A percentile compares a stretch with the other conserved stretches of the same genome.
phyloP scores from a whole-genome alignment of 53 echinoderm and acorn worm species.

The Luidia sarsii region DNA sequence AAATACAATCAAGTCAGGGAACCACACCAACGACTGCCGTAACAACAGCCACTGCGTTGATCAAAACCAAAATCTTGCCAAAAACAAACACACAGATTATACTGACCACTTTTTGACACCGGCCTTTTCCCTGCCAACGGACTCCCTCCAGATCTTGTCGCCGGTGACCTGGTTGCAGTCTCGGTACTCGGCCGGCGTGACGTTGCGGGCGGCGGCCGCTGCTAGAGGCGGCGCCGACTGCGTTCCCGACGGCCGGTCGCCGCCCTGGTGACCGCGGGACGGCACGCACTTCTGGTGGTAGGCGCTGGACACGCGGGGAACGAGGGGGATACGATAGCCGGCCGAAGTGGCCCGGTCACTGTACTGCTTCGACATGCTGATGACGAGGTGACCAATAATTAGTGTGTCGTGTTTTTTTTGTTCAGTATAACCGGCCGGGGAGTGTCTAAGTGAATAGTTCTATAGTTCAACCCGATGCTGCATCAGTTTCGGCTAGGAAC shows the following conservation, averaged over 20 bases:
- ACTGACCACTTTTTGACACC: conserved; percentile 85
- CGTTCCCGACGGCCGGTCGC: conserved; percentile 21
- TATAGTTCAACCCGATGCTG: no score
- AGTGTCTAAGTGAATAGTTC: no score
- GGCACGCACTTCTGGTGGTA: conserved; percentile 95
- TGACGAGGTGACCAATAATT: no score
- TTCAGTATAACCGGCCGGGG: no score
- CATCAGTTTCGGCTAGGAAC: no score
- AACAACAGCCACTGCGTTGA: no score
- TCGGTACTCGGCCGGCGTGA: conserved; percentile 67
- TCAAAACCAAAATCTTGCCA: no score
- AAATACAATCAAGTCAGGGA: no score
- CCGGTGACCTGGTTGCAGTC: conserved; percentile 80
- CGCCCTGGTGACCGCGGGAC: conserved; percentile 46
- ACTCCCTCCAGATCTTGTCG: conserved; percentile 93
- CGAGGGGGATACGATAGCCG: conserved; percentile 83
- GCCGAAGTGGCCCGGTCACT: conserved; percentile 87
- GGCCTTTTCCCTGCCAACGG: conserved; percentile 74
- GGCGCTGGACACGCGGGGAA: conserved; percentile 83
- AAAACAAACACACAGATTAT: no score
- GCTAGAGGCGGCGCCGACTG: conserved; percentile 50
- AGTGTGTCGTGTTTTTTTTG: no score
- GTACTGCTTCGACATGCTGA: conserved; percentile 58
- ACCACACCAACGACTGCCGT: no score
- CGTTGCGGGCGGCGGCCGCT: conserved; percentile 50